These are phyloP conservation scores for Agrilus cyanescens DNA, from an alignment of 2,888 invertebrate species.

Conservation along the genomic window DNA sequence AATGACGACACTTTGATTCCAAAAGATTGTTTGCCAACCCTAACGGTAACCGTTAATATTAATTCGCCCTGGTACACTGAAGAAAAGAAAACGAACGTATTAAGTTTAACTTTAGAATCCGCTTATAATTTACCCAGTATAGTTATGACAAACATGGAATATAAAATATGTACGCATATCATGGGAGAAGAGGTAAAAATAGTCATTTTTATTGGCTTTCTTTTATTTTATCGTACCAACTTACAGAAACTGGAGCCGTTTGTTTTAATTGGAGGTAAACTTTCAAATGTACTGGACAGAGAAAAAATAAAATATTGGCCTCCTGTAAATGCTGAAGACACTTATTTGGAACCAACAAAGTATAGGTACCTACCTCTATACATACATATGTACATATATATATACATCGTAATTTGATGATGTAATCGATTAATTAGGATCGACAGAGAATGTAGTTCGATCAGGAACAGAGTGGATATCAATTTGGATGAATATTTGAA, in stretches of 20 bases:
- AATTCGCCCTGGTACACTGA: constrained; percentile 16
- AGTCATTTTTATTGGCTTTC: background rate
- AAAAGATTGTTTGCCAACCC: constrained; percentile 23
- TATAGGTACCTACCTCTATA: too few species aligned
- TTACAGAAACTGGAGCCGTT: constrained; percentile 16
- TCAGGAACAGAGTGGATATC: constrained; percentile 22
- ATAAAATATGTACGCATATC: constrained; percentile 20
- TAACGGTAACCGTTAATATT: constrained; percentile 21
- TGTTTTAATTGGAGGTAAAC: constrained; percentile 21
- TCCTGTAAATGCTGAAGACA: constrained; percentile 17
- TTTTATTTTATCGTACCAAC: constrained; percentile 1
- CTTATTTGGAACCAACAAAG: constrained; percentile 21
- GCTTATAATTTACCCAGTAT: constrained; percentile 28
- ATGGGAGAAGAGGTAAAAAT: background rate
- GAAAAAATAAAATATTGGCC: constrained; percentile 26
- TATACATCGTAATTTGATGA: too few species aligned
- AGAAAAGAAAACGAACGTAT: constrained; percentile 17
- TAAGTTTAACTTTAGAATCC: constrained; percentile 29
- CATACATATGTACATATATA: too few species aligned
- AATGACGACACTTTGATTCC: constrained; percentile 23
- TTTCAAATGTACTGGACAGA: constrained; percentile 12
- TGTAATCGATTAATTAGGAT: constrained; percentile 16
- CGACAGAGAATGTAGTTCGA: constrained; percentile 14
- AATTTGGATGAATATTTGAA: constrained; percentile 16
- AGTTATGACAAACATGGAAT: constrained; percentile 22